Evolutionary conservation across 1,140 invertebrate genomes (phyloP), one percentile per base, ranked within the genome.

Genomic region (Tetramorium parvispinum): DNA sequence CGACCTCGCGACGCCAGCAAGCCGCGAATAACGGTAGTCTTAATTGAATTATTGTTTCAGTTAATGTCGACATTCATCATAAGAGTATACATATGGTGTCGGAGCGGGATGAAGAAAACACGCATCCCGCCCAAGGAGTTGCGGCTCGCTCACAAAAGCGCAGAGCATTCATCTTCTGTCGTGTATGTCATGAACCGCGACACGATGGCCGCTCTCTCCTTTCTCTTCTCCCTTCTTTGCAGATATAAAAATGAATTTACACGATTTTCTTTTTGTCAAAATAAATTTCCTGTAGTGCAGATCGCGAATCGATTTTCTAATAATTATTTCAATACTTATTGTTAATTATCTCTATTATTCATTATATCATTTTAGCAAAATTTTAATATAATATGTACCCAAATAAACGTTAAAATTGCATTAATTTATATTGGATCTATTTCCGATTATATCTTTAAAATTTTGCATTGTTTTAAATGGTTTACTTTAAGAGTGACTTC

Each of bases 21-120:
- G 43, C 27, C 86, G 82, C 68, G 78, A 59, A 59, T 87, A 91
- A 90, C 91, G 91, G 90, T 91, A 91, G 89, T 79, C 88, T 90
- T 89, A 89, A 91, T 93, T 93, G 92, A 93, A 93, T 93, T 93
- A 93, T 93, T 89, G 92, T 92, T 88, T 90, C 87, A 78, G 87
- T 92, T 89, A 92, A 91, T 85, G 91, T 90, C 88, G 86, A 73
- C 86, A 89, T 93, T 91, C 87, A 91, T 93, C 92, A 91, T 87
- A 87, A 82, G 83, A 82, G 83, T 88, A 83, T 46, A 37, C 43
- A 57, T 49, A 27, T 27, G 40, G 73, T 46, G 75, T 76, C 11
- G 40, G 51, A 18, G 46, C 73, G 32, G 24, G 55, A 83, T 49
- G 68, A 70, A 51, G 77, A 82, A 89, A 81, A 89, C 88, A 73